Evolutionary conservation across 92 coral and sea anemone species (phyloP).

Genomic region (Actinernus sp.): DNA sequence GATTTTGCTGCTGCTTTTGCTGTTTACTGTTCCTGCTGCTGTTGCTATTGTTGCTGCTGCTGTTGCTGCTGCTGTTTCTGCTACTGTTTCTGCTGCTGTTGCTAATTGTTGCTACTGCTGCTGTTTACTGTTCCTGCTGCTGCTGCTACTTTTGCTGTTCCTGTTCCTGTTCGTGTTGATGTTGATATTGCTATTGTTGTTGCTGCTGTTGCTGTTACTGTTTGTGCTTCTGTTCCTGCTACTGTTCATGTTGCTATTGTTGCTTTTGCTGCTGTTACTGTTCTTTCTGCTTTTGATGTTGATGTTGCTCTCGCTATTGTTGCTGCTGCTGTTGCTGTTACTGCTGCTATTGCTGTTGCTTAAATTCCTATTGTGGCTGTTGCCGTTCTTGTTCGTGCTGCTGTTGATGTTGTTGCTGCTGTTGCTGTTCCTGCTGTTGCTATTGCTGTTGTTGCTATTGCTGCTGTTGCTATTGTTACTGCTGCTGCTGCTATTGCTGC

Average conservation of each 20-base stretch:
- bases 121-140: constrained; percentile 12
- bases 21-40: constrained; percentile 1
- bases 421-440: neutral
- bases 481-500: constrained; percentile 1
- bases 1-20: constrained; percentile 4
- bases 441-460: constrained; percentile 6
- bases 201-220: constrained; percentile 3
- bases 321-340: constrained; percentile 15
- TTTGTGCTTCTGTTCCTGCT: neutral
- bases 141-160: constrained; percentile 5
- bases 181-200: constrained; percentile 1
- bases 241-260: constrained; percentile 1
- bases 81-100: constrained; percentile 6
- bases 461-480: neutral
- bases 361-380: constrained; percentile 3
- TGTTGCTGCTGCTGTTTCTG: constrained; percentile 16
- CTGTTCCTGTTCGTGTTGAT: neutral
- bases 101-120: constrained; percentile 2
- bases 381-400: constrained; percentile 6
- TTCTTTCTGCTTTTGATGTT: neutral
- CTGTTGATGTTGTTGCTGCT: constrained; percentile 5
- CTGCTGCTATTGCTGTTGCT: constrained; percentile 4
- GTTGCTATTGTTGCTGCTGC: constrained; percentile 5
- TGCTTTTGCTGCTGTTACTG: neutral
- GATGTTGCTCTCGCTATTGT: constrained; percentile 7